Evolutionary conservation across 2,113 vertebrate genomes (phyloP).

Genomic region (Neodon shergylaensis): DNA sequence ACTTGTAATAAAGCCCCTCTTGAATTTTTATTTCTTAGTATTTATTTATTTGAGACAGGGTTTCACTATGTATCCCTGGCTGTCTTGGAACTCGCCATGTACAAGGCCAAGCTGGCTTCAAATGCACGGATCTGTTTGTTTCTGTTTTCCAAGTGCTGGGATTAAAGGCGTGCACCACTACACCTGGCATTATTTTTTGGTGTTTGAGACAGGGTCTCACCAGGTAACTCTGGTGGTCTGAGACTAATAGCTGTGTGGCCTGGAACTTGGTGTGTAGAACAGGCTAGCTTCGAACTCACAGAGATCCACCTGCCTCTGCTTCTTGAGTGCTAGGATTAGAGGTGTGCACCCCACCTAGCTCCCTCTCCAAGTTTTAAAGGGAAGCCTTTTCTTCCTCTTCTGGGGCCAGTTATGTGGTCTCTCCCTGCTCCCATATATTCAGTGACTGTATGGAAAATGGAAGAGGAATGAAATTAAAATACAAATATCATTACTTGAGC

Average conservation of each 20-base stretch:
- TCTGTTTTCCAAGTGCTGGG: not conserved
- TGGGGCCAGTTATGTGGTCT: not conserved
- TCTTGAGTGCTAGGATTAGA: not conserved
- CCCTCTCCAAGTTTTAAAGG: not conserved
- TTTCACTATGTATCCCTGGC: not conserved
- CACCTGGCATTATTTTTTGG: not conserved
- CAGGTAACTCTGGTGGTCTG: not conserved
- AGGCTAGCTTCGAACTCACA: not conserved
- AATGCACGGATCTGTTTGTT: not conserved
- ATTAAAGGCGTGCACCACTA: not conserved
- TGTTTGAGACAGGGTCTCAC: not conserved
- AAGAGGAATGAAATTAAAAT: not conserved
- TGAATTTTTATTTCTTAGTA: not conserved
- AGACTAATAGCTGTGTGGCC: not conserved
- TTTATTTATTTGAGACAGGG: not conserved
- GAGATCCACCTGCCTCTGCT: not conserved
- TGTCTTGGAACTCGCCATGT: not conserved
- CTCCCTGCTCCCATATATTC: too few species aligned
- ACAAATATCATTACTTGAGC: not conserved
- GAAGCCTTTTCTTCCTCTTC: not conserved
- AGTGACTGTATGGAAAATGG: not conserved
- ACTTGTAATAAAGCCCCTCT: not conserved
- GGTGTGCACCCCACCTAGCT: not conserved
- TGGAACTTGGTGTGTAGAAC: not conserved
- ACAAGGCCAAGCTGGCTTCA: not conserved